A percentile compares a stretch with the other conserved stretches of the same genome.
Conservation (phyloP, 2,888 invertebrate species). For the Ormyrus rosae region DNA sequence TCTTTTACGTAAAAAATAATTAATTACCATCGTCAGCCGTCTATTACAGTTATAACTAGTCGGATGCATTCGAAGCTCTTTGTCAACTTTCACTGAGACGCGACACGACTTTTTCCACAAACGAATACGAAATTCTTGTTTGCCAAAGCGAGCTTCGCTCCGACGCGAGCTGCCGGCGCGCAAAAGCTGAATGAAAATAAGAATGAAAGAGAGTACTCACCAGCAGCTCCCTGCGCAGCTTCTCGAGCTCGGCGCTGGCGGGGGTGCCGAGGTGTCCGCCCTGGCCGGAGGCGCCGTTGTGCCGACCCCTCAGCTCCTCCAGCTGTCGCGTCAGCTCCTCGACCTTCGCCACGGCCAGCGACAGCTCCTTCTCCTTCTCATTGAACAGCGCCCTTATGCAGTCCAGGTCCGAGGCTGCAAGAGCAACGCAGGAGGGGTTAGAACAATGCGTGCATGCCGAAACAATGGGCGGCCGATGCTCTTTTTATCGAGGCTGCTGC, state of each 20-base stretch:
- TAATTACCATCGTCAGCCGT: too few relatives aligned
- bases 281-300: constrained; percentile 80
- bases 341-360: constrained; percentile 97
- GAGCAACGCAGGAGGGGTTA: background rate
- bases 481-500: too few relatives aligned
- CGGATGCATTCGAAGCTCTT: too few relatives aligned
- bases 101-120: too few relatives aligned
- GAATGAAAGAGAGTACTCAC: constrained; percentile 77
- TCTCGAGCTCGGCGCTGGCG: constrained; percentile 93
- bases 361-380: constrained; percentile 97
- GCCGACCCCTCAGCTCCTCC: constrained; percentile 87
- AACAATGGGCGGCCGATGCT: too few relatives aligned
- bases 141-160: background rate
- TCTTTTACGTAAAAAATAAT: too few relatives aligned
- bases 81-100: too few relatives aligned
- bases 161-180: background rate
- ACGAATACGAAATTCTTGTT: background rate
- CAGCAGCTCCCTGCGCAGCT: constrained; percentile 93
- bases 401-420: constrained; percentile 93
- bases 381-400: constrained; percentile 96
- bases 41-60: too few relatives aligned
- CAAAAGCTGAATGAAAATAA: background rate
- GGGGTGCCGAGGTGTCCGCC: constrained; percentile 79
- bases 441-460: too few relatives aligned
- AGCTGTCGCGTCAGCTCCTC: constrained; percentile 96